Evolutionary conservation across 2,888 invertebrate genomes (phyloP).

Genomic region (Microdon myrmicae): DNA sequence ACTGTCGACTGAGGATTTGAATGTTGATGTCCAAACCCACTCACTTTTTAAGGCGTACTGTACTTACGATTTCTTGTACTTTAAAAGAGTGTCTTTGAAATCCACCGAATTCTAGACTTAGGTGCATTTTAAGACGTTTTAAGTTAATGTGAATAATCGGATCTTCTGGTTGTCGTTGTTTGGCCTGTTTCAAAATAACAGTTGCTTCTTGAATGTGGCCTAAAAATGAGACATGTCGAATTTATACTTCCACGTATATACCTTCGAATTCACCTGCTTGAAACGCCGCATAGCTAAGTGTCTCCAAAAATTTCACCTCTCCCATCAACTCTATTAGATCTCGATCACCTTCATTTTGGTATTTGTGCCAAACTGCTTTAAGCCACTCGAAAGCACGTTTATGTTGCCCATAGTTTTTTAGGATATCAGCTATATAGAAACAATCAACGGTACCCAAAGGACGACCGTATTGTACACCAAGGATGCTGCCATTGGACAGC

Average conservation of each 20-base stretch:
- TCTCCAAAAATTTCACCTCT: constrained; percentile 84
- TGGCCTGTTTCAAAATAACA: constrained; percentile 83
- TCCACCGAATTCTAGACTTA: too few relatives aligned
- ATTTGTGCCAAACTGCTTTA: constrained; percentile 81
- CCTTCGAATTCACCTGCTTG: too few relatives aligned
- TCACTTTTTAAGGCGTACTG: too few relatives aligned
- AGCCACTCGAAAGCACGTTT: constrained; percentile 92
- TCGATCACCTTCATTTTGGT: constrained; percentile 72
- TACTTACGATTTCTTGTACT: too few relatives aligned
- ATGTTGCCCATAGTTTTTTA: constrained; percentile 89
- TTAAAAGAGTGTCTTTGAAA: too few relatives aligned
- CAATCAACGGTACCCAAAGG: constrained; percentile 83
- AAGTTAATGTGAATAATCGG: constrained; percentile 84
- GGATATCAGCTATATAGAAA: constrained; percentile 88
- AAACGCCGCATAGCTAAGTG: constrained; percentile 89
- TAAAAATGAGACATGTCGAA: constrained; percentile 60
- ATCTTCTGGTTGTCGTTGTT: constrained; percentile 82
- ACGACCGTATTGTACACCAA: constrained; percentile 73
- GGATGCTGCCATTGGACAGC: constrained; percentile 81
- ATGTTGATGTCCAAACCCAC: too few relatives aligned
- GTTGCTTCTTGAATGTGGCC: constrained; percentile 83
- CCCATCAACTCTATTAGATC: constrained; percentile 71
- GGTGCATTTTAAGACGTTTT: constrained; percentile 86
- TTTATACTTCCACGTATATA: too few relatives aligned
- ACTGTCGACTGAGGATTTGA: too few relatives aligned